A percentile compares a stretch with the other conserved stretches of the same genome.
Conservation (phyloP, 2,113 vertebrate genomes). For the Syrmaticus mikado region DNA sequence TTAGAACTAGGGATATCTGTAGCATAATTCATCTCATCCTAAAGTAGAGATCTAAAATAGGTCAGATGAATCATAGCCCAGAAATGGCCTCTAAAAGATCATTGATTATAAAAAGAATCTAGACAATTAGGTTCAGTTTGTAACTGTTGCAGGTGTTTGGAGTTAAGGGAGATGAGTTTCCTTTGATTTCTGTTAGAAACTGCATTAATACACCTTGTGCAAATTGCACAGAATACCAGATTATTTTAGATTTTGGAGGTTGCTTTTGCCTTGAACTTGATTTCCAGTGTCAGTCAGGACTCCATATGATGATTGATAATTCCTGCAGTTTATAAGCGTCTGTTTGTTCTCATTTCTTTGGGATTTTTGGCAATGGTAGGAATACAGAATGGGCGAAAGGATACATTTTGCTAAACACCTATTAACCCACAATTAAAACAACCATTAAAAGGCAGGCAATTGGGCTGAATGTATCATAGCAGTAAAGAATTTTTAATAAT, state of each 20-base stretch:
- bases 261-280: not conserved
- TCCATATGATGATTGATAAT: not conserved
- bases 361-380: not conserved
- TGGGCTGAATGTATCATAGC: not conserved
- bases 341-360: not conserved
- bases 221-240: not conserved
- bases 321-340: not conserved
- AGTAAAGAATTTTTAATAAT: conserved; percentile 24
- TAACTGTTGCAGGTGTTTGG: not conserved
- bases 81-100: conserved; percentile 43
- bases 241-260: not conserved
- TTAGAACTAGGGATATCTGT: conserved; percentile 52
- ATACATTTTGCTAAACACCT: conserved; percentile 25
- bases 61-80: conserved; percentile 56
- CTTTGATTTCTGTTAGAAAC: not conserved
- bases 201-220: not conserved
- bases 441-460: not conserved
- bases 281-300: not conserved
- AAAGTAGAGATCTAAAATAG: conserved; percentile 50
- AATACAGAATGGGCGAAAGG: not conserved
- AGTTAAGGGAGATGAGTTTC: conserved; percentile 24
- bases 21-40: conserved; percentile 47
- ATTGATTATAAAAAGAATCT: conserved; percentile 9
- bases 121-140: conserved; percentile 17
- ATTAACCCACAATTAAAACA: not conserved